A percentile compares a stretch with the other conserved stretches of the same genome.
Evolutionary conservation across 2,888 invertebrate species (phyloP).

Genomic region (Drosophila antonietae): DNA sequence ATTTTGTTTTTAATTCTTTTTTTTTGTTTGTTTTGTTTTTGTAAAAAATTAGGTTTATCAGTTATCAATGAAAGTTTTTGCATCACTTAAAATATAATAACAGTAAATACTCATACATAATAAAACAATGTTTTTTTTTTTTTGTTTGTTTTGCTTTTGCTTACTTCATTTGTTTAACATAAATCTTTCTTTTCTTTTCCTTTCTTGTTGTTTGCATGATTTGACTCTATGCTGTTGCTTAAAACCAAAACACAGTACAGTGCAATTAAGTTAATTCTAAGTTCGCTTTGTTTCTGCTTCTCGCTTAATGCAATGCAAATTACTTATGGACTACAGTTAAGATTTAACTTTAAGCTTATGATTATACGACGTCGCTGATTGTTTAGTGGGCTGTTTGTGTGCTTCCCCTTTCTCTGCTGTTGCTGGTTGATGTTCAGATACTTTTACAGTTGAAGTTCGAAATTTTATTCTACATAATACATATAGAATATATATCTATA

Average conservation of each 20-base stretch:
- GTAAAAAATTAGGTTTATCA: constrained; percentile 57
- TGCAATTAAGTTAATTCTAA: constrained; percentile 65
- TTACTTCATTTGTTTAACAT: constrained; percentile 59
- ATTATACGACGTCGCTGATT: constrained; percentile 79
- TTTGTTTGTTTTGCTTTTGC: constrained; percentile 32
- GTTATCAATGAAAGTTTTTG: constrained; percentile 57
- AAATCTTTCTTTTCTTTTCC: constrained; percentile 37
- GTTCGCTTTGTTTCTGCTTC: constrained; percentile 24
- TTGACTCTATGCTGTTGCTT: constrained; percentile 55
- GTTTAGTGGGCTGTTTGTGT: constrained; percentile 69
- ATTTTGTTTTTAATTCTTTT: constrained; percentile 20
- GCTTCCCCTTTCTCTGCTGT: constrained; percentile 46
- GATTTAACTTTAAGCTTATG: constrained; percentile 78
- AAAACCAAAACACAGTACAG: constrained; percentile 79
- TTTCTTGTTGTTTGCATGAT: constrained; percentile 27
- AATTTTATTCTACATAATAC: constrained; percentile 34
- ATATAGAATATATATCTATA: constrained; percentile 24
- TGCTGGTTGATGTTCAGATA: constrained; percentile 21
- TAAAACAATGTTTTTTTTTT: constrained; percentile 54
- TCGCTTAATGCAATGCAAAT: constrained; percentile 68
- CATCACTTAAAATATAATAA: constrained; percentile 75
- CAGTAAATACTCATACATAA: constrained; percentile 74
- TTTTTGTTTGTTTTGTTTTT: constrained; percentile 25
- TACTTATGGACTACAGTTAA: constrained; percentile 63
- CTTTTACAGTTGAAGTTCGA: constrained; percentile 26